phyloP scores from a whole-genome alignment of 2,888 invertebrate species.

The Acutogordius australiensis region DNA sequence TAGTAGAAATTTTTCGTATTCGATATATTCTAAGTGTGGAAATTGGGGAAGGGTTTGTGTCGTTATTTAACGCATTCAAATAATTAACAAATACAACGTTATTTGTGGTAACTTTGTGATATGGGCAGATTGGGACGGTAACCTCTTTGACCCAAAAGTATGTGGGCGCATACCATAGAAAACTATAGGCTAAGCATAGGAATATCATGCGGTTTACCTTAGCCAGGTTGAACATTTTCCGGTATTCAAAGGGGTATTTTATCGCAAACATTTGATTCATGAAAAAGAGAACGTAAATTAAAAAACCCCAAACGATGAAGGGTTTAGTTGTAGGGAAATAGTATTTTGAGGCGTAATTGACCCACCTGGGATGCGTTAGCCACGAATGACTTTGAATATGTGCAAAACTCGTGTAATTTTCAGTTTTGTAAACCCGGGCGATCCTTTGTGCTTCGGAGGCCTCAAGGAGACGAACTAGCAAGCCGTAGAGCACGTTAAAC shows the following conservation, averaged over 20 bases:
- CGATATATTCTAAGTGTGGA: too few relatives aligned
- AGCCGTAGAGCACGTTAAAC: background rate
- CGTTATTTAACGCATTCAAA: too few relatives aligned
- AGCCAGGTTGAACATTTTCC: background rate
- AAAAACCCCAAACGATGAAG: background rate
- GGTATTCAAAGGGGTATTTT: background rate
- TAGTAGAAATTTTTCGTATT: too few relatives aligned
- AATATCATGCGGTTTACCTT: background rate
- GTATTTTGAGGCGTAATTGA: background rate
- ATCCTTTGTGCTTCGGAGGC: background rate
- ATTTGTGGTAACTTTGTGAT: too few relatives aligned
- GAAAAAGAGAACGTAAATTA: constrained; percentile 1
- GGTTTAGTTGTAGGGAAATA: background rate
- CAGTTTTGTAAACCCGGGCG: background rate
- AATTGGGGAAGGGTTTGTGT: too few relatives aligned
- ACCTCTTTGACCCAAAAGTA: background rate
- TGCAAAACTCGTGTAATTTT: background rate
- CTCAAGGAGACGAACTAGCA: background rate
- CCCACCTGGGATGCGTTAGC: background rate
- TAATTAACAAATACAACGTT: too few relatives aligned
- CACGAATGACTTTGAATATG: too few relatives aligned
- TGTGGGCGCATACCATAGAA: background rate
- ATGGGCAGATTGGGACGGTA: too few relatives aligned
- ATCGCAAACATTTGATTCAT: background rate
- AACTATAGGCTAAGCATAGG: background rate